A percentile compares a stretch with the other conserved stretches of the same genome.
Conservation (phyloP, 2,113 vertebrate species). For the Alligator mississippiensis region DNA sequence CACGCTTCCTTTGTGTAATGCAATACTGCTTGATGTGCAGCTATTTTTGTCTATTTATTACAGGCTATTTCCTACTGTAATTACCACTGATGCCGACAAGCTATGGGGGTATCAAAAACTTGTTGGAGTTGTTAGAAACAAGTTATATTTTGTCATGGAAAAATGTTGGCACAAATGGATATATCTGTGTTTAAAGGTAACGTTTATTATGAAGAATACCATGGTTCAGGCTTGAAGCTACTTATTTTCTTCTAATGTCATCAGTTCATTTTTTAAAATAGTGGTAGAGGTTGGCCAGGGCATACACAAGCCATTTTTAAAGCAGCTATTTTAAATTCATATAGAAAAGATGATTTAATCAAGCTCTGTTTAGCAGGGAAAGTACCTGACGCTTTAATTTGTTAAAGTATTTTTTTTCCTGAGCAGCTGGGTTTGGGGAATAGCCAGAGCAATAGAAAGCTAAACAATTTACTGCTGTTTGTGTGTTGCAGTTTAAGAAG, state of each 20-base stretch:
- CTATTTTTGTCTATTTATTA: accelerated
- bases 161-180: neutral
- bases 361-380: neutral
- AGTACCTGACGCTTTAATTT: neutral
- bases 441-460: neutral
- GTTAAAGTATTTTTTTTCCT: neutral
- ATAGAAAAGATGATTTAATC: neutral
- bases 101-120: neutral
- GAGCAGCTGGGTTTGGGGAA: neutral
- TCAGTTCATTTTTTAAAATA: neutral
- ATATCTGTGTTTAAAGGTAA: neutral
- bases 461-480: neutral
- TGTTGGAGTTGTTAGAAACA: neutral
- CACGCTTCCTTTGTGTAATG: neutral
- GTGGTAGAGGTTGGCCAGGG: neutral
- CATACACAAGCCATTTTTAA: neutral
- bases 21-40: neutral
- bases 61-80: accelerated
- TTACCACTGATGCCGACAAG: neutral
- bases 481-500: neutral
- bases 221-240: neutral
- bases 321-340: neutral
- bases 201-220: neutral
- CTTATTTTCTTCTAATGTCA: neutral
- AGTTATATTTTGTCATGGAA: neutral